Percentiles rank a stretch among this genome's conserved stretches.
These are phyloP conservation scores for Apodemus sylvaticus DNA, from an alignment of 2,113 vertebrate genomes.

Conservation along the genomic window DNA sequence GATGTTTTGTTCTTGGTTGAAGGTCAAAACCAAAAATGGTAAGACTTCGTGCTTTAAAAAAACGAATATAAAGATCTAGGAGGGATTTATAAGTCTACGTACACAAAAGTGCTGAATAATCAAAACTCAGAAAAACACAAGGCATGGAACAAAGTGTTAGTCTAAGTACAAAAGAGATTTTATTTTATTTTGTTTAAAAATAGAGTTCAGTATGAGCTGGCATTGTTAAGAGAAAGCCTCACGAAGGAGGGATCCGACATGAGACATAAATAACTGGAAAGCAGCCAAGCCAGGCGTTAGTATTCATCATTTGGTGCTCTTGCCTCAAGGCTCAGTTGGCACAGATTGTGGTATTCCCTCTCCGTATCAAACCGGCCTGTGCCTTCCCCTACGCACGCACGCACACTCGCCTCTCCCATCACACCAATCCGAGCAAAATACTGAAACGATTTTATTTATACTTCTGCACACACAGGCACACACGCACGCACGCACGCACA, in stretches of 20 bases:
- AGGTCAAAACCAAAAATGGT: background rate
- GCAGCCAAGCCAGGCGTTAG: conserved; percentile 76
- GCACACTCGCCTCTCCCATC: background rate
- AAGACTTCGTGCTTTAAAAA: conserved; percentile 4
- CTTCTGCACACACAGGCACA: background rate
- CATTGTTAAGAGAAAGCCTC: conserved; percentile 65
- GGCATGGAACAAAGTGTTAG: background rate
- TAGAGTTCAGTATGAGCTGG: conserved; percentile 39
- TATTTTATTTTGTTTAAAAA: background rate
- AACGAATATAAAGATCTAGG: background rate
- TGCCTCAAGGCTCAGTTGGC: conserved; percentile 74
- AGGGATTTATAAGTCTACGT: background rate
- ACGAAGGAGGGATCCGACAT: conserved; percentile 60
- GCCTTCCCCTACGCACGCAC: conserved; percentile 43
- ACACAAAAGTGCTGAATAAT: background rate
- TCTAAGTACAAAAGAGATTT: conserved; percentile 35
- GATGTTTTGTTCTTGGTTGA: background rate
- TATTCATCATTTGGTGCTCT: conserved; percentile 69
- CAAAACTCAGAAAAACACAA: background rate
- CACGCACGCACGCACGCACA: background rate
- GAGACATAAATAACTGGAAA: conserved; percentile 75
- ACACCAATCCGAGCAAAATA: background rate
- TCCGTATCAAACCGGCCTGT: conserved; percentile 35
- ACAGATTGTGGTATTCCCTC: conserved; percentile 71
- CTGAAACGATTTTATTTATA: background rate